These are phyloP conservation scores for Aix galericulata DNA, from an alignment of 2,113 vertebrate genomes.

Conservation along the genomic window DNA sequence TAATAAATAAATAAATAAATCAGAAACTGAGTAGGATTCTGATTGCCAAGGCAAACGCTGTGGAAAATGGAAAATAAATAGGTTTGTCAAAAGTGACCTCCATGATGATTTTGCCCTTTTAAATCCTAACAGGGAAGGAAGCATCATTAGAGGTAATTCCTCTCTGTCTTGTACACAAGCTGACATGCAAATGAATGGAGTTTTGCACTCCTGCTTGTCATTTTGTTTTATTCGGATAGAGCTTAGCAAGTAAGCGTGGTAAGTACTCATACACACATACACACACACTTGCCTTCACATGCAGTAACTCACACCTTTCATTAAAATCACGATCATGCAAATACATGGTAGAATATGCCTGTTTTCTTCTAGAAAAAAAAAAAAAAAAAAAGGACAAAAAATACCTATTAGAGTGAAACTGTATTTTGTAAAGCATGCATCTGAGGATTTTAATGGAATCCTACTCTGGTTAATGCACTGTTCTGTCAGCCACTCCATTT, in stretches of 20 bases:
- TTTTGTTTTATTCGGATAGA: slow-evolving; percentile 14
- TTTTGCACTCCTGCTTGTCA: neutral
- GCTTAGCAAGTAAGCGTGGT: neutral
- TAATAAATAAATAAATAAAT: slow-evolving; percentile 20
- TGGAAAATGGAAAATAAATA: slow-evolving; percentile 61
- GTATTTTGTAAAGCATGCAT: neutral
- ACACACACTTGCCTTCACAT: neutral
- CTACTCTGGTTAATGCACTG: neutral
- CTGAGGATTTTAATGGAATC: neutral
- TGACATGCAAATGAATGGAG: neutral
- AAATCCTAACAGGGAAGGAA: slow-evolving; percentile 54
- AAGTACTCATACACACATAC: accelerated
- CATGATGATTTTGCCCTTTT: slow-evolving; percentile 56
- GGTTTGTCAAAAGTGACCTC: slow-evolving; percentile 54
- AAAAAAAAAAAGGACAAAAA: neutral
- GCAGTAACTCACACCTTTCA: neutral
- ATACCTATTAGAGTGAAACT: neutral
- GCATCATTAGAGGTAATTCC: slow-evolving; percentile 33
- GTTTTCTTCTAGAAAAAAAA: neutral
- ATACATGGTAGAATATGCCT: neutral
- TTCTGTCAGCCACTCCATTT: neutral
- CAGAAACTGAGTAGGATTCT: neutral
- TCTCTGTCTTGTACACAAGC: neutral
- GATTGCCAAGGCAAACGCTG: slow-evolving; percentile 17
- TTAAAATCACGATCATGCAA: neutral